Evolutionary conservation across 2,888 invertebrate species (phyloP).

Genomic region (Andrena flavipes): DNA sequence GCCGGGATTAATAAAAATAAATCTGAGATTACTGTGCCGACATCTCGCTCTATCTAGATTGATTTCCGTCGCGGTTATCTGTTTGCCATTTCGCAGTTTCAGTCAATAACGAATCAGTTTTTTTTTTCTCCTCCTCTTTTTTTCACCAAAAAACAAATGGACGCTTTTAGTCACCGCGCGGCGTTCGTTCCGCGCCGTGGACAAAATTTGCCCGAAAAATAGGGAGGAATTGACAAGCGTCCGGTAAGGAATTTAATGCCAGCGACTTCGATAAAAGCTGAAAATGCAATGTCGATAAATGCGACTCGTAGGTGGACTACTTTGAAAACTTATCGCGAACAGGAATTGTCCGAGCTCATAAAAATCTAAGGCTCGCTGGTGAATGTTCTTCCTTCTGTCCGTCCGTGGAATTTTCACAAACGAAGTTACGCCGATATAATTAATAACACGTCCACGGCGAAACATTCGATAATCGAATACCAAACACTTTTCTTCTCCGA

Average conservation of each 20-base stretch:
- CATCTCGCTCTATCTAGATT: conserved; percentile 42
- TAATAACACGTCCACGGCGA: too few relatives aligned
- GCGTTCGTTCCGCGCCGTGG: not conserved
- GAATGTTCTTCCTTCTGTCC: too few relatives aligned
- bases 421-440: too few relatives aligned
- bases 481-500: too few relatives aligned
- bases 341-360: too few relatives aligned
- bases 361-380: too few relatives aligned
- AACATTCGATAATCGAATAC: too few relatives aligned
- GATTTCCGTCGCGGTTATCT: conserved; percentile 45
- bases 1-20: conserved; percentile 59
- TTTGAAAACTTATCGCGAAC: too few relatives aligned
- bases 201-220: not conserved
- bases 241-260: not conserved
- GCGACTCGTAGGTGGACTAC: too few relatives aligned
- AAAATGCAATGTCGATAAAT: too few relatives aligned
- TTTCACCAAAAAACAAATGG: conserved; percentile 13
- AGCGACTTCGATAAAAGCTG: not conserved
- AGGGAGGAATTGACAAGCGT: not conserved
- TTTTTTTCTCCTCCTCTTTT: not conserved
- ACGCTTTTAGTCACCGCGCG: not conserved
- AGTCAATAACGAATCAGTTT: conserved; percentile 7
- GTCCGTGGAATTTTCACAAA: too few relatives aligned
- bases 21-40: conserved; percentile 49
- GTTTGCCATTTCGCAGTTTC: not conserved